Evolutionary conservation across 2,888 invertebrate genomes (phyloP).

Genomic region (Tryphoninae sp.): DNA sequence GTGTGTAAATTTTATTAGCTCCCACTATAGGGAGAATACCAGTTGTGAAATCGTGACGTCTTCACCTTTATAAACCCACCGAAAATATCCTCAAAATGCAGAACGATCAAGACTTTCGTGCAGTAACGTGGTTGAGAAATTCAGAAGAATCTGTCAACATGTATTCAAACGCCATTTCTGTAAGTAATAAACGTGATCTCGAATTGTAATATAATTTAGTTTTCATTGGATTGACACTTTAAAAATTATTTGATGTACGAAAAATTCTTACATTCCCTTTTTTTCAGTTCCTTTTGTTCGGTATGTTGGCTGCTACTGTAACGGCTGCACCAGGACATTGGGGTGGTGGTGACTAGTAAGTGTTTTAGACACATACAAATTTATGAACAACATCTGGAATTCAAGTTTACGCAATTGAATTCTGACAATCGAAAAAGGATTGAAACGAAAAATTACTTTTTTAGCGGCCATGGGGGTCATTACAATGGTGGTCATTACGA

Average conservation of each 20-base stretch:
- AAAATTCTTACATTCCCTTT: not conserved
- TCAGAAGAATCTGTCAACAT: not conserved
- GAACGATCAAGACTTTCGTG: not conserved
- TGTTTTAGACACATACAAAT: not conserved
- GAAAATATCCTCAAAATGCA: not conserved
- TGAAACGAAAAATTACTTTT: not conserved
- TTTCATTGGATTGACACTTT: not conserved
- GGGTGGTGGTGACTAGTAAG: slow-evolving; percentile 9
- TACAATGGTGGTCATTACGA: not conserved
- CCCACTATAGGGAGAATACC: not conserved
- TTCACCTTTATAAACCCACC: not conserved
- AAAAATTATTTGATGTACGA: not conserved
- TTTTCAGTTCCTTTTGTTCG: slow-evolving; percentile 27
- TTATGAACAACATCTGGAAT: not conserved
- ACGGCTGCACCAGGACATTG: slow-evolving; percentile 8
- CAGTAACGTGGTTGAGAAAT: not conserved
- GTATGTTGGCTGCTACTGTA: slow-evolving; percentile 15
- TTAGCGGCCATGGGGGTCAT: not conserved
- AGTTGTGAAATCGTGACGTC: not conserved
- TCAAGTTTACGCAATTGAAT: not conserved
- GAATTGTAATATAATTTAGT: not conserved
- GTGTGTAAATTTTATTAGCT: not conserved
- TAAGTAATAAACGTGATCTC: not conserved
- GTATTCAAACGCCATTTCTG: not conserved
- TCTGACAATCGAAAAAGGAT: not conserved